Base-by-base conservation (phyloP, 2,888 invertebrate genomes). In the Ceramica pisi region DNA sequence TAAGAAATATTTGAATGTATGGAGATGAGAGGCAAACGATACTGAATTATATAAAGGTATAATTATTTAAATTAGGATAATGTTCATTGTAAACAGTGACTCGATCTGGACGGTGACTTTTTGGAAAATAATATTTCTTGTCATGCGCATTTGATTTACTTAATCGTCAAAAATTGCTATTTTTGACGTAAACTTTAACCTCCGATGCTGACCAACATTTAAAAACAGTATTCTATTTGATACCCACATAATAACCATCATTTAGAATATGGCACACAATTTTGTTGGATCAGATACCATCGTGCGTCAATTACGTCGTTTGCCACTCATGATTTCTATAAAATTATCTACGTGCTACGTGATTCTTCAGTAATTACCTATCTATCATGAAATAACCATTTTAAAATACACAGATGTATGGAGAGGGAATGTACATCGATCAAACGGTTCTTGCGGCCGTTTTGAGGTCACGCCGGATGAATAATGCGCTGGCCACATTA, bases 401-500 rank as follows among this genome's bases (percentile, higher is more conserved):
- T 85, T 86, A 84, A 89, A 85, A 87, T 86, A 81, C 67, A 81
- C 77, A 83, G 75, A 86, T 83, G 79, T 86, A 75, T 77, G 70
- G 71, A 74, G 72, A 81, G 76, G 78, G 75, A 78, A 82, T 50
- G 67, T 72, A 81, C 79, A 83, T 84, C 89, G 90, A 91, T 92
- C 92, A 91, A 92, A 94, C 93, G 91, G 93, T 93, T 92, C 92
- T 92, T 91, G 89, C 84, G 90, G 88, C 87, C 87, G 90, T 90
- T 94, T 94, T 92, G 94, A 93, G 95, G 95, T 93, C 95, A 91
- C 89, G 89, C 87, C 90, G 89, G 90, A 91, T 92, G 93, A 94
- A 94, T 94, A 93, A 94, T 92, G 90, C 90, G 89, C 89, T 82
- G 87, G 89, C 86, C 89, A 92, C 92, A 94, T 95, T 95, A 95